Percentiles rank a stretch among this genome's conserved stretches.
Evolutionary conservation across 2,888 invertebrate species (phyloP).

Genomic region (Geophilus truncorum): DNA sequence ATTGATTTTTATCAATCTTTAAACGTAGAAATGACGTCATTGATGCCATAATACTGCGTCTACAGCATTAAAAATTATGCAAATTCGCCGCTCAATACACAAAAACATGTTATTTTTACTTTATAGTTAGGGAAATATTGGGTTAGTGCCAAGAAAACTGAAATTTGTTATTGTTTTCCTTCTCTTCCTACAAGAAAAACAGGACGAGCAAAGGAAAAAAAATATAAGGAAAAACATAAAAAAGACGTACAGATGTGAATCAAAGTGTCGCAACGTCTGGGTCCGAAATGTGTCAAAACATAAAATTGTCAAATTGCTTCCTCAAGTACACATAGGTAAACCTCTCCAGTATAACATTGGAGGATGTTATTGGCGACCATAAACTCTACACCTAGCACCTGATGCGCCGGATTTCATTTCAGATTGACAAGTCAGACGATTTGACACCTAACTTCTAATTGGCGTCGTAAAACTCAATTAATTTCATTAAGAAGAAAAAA

Average conservation of each 20-base stretch:
- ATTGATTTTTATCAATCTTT: not conserved
- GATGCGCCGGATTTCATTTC: not conserved
- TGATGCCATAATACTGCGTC: not conserved
- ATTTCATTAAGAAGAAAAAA: too few relatives aligned
- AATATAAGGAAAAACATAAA: too few relatives aligned
- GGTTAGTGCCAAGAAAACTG: not conserved
- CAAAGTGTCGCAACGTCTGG: not conserved
- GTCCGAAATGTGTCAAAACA: not conserved
- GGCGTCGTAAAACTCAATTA: not conserved
- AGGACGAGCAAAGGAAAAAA: not conserved
- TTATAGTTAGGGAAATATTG: not conserved
- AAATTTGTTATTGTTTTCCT: not conserved
- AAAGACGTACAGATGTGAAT: not conserved
- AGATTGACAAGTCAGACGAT: not conserved
- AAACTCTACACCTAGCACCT: not conserved
- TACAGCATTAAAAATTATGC: too few relatives aligned
- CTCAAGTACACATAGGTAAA: not conserved
- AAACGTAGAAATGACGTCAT: not conserved
- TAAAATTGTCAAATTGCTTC: not conserved
- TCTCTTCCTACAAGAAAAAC: not conserved
- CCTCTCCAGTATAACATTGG: not conserved
- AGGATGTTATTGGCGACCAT: not conserved
- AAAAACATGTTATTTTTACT: not conserved
- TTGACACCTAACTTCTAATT: not conserved
- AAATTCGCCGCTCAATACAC: not conserved